These are phyloP conservation scores for Capromys pilorides DNA, from an alignment of 2,797 vertebrate species.

Conservation along the genomic window DNA sequence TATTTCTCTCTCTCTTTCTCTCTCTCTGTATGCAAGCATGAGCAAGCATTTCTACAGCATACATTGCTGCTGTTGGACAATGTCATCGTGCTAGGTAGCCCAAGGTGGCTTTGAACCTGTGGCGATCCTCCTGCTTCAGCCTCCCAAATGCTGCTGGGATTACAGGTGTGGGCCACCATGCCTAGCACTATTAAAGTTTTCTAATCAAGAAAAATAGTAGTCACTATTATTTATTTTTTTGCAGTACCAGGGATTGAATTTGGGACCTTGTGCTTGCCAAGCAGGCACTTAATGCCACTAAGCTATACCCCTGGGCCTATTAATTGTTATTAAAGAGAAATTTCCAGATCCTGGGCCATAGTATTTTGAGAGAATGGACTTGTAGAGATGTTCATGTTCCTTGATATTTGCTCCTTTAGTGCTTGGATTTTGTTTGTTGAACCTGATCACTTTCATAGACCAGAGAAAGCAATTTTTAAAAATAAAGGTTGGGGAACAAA, in stretches of 20 bases:
- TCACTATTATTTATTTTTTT: not conserved
- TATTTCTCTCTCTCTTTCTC: not conserved
- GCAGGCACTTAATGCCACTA: no score
- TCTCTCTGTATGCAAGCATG: no score
- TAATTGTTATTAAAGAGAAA: slow-evolving; percentile 8
- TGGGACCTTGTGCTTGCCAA: no score
- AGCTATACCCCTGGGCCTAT: no score
- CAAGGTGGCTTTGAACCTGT: not conserved
- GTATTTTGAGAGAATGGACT: not conserved
- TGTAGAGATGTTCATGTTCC: not conserved
- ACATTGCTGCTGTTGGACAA: not conserved
- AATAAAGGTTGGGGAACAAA: not conserved
- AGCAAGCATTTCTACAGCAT: not conserved
- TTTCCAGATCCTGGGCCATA: not conserved
- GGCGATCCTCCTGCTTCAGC: not conserved
- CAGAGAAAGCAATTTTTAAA: slow-evolving; percentile 32
- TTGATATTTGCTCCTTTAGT: not conserved
- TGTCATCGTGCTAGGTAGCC: not conserved
- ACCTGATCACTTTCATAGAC: not conserved
- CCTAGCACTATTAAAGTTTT: not conserved
- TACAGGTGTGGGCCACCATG: not conserved
- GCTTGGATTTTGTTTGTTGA: slow-evolving; percentile 22
- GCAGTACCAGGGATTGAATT: no score
- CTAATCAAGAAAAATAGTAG: slow-evolving; percentile 7
- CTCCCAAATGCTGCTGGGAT: not conserved